Evolutionary conservation across 2,797 vertebrate species (phyloP).

Genomic region (Kryptopterus vitreolus): DNA sequence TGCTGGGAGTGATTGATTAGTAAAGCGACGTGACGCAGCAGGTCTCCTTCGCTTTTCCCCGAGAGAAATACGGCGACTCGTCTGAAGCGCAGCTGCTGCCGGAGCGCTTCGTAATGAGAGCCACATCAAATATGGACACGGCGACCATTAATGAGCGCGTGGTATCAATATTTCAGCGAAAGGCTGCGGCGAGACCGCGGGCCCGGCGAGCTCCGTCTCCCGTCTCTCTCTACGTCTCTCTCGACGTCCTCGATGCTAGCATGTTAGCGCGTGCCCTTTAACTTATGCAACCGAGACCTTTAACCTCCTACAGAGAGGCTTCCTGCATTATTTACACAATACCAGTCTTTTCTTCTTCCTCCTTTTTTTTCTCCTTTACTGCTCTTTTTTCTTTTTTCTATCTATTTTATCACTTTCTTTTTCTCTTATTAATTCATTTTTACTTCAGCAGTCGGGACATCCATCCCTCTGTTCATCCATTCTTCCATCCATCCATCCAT

Average conservation of each 20-base stretch:
- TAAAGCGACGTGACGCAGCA: neutral
- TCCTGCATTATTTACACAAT: neutral
- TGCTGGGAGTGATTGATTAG: constrained; percentile 17
- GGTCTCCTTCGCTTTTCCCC: constrained; percentile 7
- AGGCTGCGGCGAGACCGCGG: constrained; percentile 17
- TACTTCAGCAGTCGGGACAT: too few relatives aligned
- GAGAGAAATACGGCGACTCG: neutral
- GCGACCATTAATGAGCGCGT: constrained; percentile 41
- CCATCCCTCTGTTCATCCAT: neutral
- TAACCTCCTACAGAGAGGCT: neutral
- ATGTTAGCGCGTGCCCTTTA: neutral
- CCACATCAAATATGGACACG: constrained; percentile 40
- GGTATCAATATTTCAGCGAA: constrained; percentile 42
- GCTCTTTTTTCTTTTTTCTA: too few relatives aligned
- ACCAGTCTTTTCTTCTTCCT: neutral
- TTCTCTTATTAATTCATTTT: too few relatives aligned
- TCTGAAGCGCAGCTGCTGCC: constrained; percentile 17
- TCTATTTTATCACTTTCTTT: too few relatives aligned
- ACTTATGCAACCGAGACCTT: neutral
- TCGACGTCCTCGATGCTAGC: neutral
- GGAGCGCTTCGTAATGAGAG: constrained; percentile 28
- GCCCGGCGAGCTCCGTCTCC: neutral
- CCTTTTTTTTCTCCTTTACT: neutral
- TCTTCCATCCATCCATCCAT: neutral
- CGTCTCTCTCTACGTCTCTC: neutral